phyloP scores from a whole-genome alignment of 1,140 invertebrate genomes.

The Lysiphlebus fabarum region DNA sequence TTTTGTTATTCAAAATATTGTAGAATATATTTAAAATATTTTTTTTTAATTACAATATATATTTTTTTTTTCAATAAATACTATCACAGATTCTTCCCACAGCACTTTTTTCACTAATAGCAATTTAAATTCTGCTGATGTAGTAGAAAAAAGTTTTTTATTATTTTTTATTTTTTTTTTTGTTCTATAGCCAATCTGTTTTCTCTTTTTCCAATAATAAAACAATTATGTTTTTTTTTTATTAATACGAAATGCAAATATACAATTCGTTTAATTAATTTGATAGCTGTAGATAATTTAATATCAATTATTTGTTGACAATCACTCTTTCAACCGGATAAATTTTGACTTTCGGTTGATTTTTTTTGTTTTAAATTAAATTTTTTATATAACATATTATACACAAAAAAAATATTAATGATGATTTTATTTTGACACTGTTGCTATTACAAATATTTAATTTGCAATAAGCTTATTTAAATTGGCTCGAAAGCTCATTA shows the following conservation, averaged over 20 bases:
- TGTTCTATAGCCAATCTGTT: conserved; percentile 9
- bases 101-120: conserved; percentile 26
- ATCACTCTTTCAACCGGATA: background rate
- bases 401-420: background rate
- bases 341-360: background rate
- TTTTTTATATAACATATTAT: too few relatives aligned
- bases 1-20: conserved; percentile 4
- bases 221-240: conserved; percentile 3
- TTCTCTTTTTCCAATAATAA: conserved; percentile 23
- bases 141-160: conserved; percentile 11
- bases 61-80: conserved; percentile 46
- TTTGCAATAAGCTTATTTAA: conserved; percentile 40
- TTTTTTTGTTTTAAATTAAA: too few relatives aligned
- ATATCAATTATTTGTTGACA: background rate
- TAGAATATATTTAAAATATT: conserved; percentile 1
- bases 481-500: conserved; percentile 52
- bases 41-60: background rate
- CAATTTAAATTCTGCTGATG: conserved; percentile 1
- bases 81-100: conserved; percentile 52
- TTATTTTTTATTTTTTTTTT: background rate
- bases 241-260: too few relatives aligned
- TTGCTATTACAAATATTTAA: conserved; percentile 45
- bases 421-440: conserved; percentile 27
- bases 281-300: background rate
- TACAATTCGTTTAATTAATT: too few relatives aligned